Percentiles rank a stretch among this genome's conserved stretches.
Conservation (phyloP, 1,140 invertebrate species). For the Heliconius himera region DNA sequence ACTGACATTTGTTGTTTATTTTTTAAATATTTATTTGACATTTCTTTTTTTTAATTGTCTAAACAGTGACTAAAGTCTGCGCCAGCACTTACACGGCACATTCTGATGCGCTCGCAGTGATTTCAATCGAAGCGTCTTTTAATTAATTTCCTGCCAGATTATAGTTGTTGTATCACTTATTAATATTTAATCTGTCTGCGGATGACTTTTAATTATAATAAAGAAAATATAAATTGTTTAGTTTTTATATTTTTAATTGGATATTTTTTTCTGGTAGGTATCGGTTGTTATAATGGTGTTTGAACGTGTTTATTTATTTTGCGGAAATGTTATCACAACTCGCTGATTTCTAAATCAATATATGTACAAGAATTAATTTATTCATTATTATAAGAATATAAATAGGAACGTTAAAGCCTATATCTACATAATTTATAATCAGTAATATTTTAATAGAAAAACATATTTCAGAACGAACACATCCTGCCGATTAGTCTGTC, state of each 20-base stretch:
- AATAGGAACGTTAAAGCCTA: not conserved
- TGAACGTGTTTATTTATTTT: not conserved
- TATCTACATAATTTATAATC: not conserved
- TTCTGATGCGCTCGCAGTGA: constrained; percentile 63
- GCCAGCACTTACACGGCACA: constrained; percentile 40
- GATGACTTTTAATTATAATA: constrained; percentile 52
- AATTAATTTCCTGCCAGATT: constrained; percentile 76
- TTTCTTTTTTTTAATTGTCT: not conserved
- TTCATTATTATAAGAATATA: too few relatives aligned
- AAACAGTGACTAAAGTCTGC: constrained; percentile 19
- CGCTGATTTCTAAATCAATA: not conserved
- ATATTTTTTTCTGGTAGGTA: constrained; percentile 39
- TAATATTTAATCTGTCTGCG: constrained; percentile 49
- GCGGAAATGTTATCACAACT: not conserved
- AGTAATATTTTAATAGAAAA: not conserved
- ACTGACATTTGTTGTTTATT: not conserved
- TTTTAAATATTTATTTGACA: not conserved
- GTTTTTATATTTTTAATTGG: constrained; percentile 45
- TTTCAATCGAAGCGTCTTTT: constrained; percentile 71
- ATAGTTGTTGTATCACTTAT: constrained; percentile 61
- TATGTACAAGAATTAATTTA: not conserved
- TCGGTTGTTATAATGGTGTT: not conserved
- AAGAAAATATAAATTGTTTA: constrained; percentile 35
- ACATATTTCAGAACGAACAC: not conserved
- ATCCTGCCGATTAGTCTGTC: not conserved